Conservation (phyloP, 92 coral and sea anemone species). For the Diadumene lineata region DNA sequence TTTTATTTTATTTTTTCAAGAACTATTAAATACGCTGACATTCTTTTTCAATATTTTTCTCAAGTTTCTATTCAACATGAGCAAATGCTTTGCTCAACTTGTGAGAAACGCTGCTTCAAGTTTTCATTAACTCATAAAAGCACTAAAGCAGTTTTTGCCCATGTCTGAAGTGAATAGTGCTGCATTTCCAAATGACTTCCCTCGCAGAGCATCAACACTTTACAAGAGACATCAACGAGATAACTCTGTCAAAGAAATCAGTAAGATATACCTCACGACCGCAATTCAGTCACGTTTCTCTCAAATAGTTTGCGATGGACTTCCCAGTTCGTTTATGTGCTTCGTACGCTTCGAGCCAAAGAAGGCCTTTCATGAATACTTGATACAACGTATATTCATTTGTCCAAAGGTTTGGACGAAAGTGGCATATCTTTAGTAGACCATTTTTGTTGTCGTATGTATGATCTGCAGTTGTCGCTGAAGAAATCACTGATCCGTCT, state of each 20-base stretch:
- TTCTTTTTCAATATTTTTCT: too few relatives aligned
- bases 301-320: slow-evolving; percentile 40
- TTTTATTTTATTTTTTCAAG: too few relatives aligned
- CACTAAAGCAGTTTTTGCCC: too few relatives aligned
- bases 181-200: neutral
- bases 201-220: neutral
- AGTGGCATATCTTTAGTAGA: slow-evolving; percentile 70
- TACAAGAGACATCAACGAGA: neutral
- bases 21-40: too few relatives aligned
- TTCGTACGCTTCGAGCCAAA: slow-evolving; percentile 93
- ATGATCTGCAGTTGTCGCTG: neutral
- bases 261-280: neutral
- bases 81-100: too few relatives aligned
- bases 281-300: slow-evolving; percentile 65
- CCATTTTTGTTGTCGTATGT: slow-evolving; percentile 56
- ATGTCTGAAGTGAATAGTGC: too few relatives aligned
- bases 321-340: slow-evolving; percentile 69
- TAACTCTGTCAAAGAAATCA: neutral
- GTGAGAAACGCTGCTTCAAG: too few relatives aligned
- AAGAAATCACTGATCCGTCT: neutral
- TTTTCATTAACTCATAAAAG: too few relatives aligned
- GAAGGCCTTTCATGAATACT: slow-evolving; percentile 76
- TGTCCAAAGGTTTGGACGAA: slow-evolving; percentile 56
- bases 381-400: slow-evolving; percentile 68
- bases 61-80: too few relatives aligned